Evolutionary conservation across 2,797 vertebrate species (phyloP).

Genomic region (Gobionotothen gibberifrons): DNA sequence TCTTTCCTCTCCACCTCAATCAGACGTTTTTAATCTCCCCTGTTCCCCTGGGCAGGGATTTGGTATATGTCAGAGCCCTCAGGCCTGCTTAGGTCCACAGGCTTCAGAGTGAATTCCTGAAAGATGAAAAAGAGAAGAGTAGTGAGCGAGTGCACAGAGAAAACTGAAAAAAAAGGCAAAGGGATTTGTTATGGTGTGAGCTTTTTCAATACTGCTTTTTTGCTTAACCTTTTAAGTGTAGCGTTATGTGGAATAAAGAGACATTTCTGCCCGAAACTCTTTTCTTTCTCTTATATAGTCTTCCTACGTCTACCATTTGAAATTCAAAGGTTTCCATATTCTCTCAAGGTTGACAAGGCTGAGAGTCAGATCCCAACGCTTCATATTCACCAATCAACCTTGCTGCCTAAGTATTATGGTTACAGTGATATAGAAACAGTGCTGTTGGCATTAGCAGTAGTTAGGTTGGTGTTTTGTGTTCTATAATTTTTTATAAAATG

Average conservation of each 20-base stretch:
- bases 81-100: conserved; percentile 73
- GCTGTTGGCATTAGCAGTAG: neutral
- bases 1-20: conserved; percentile 76
- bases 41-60: conserved; percentile 72
- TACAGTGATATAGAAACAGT: neutral
- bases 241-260: conserved; percentile 57
- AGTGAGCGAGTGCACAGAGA: conserved; percentile 68
- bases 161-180: conserved; percentile 50
- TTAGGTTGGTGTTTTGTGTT: neutral
- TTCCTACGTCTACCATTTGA: conserved; percentile 42
- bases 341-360: conserved; percentile 72
- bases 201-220: conserved; percentile 47
- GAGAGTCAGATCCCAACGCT: conserved; percentile 51
- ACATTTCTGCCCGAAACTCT: conserved; percentile 48
- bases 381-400: conserved; percentile 57
- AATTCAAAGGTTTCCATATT: conserved; percentile 73
- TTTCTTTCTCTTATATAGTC: conserved; percentile 36
- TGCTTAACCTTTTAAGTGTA: conserved; percentile 63
- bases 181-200: conserved; percentile 69
- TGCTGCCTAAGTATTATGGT: conserved; percentile 29
- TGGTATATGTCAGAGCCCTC: conserved; percentile 74
- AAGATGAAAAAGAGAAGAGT: conserved; percentile 79
- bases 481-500: conserved; percentile 16
- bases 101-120: conserved; percentile 77
- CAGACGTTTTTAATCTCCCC: conserved; percentile 77